Conservation (phyloP, 92 coral and sea anemone species). For the Heliopora coerulea region DNA sequence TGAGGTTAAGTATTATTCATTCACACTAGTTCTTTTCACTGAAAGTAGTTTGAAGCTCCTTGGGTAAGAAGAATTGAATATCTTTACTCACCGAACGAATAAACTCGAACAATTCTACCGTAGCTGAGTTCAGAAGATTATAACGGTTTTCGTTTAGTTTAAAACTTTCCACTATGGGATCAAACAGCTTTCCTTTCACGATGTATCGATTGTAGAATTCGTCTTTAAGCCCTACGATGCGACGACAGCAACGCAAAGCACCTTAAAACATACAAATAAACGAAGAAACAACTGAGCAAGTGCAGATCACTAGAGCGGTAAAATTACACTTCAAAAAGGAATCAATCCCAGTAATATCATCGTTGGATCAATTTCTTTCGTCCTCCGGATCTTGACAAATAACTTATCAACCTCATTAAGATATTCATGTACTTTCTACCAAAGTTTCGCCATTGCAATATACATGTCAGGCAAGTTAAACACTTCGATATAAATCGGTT, state of each 20-base stretch:
- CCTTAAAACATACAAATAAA: conserved; percentile 46
- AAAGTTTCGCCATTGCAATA: too few relatives aligned
- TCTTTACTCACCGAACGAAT: conserved; percentile 77
- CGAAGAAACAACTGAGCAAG: not conserved
- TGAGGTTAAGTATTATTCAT: too few relatives aligned
- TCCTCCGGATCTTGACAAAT: too few relatives aligned
- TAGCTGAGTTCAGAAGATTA: conserved; percentile 93
- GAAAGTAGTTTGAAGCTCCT: too few relatives aligned
- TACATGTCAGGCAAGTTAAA: too few relatives aligned
- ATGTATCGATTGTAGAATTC: conserved; percentile 99
- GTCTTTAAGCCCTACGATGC: conserved; percentile 92
- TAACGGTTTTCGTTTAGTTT: conserved; percentile 89
- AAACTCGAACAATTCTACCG: conserved; percentile 96
- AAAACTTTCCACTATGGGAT: conserved; percentile 77
- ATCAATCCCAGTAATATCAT: too few relatives aligned
- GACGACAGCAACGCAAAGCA: conserved; percentile 91
- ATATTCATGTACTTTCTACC: too few relatives aligned
- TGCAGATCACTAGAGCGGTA: not conserved
- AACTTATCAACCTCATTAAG: too few relatives aligned
- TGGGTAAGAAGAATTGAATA: conserved; percentile 2
- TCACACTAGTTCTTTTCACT: too few relatives aligned
- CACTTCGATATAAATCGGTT: too few relatives aligned
- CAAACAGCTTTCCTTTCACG: conserved; percentile 90
- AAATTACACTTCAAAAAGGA: too few relatives aligned
- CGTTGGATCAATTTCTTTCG: too few relatives aligned